phyloP scores from a whole-genome alignment of 2,797 vertebrate species.

The Erpetoichthys calabaricus region DNA sequence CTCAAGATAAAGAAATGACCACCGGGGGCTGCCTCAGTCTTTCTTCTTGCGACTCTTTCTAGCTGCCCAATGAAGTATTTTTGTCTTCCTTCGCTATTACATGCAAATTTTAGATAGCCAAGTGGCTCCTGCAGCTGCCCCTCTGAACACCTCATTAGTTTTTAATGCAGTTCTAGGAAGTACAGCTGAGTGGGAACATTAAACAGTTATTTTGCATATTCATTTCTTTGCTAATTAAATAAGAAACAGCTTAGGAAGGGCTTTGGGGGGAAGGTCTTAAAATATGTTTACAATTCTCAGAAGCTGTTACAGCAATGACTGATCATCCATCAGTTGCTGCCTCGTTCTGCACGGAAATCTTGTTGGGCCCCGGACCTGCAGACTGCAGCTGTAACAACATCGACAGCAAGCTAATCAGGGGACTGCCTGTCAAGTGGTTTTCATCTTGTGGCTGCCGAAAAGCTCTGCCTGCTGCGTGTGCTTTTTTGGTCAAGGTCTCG shows the following conservation, averaged over 20 bases:
- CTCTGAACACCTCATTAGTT: constrained; percentile 21
- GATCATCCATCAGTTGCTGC: not conserved
- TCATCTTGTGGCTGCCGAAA: too few species aligned
- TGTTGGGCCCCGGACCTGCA: not conserved
- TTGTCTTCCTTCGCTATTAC: constrained; percentile 16
- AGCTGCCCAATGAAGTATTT: not conserved
- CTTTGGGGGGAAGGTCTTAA: constrained; percentile 11
- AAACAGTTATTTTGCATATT: constrained; percentile 24
- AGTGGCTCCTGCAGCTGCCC: constrained; percentile 2
- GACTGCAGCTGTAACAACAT: too few species aligned
- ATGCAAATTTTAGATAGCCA: constrained; percentile 19
- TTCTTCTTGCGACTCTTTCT: not conserved
- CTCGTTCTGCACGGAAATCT: not conserved
- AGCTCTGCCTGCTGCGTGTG: too few species aligned
- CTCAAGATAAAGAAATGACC: too few species aligned
- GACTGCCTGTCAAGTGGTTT: not conserved
- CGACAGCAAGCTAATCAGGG: too few species aligned
- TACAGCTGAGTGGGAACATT: constrained; percentile 8
- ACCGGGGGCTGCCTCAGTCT: too few species aligned
- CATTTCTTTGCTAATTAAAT: constrained; percentile 20
- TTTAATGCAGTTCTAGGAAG: constrained; percentile 19
- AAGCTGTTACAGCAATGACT: constrained; percentile 3
- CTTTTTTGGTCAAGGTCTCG: too few species aligned
- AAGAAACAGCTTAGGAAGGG: constrained; percentile 10
- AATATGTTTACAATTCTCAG: constrained; percentile 19